Evolutionary conservation across 2,113 vertebrate species (phyloP).

Genomic region (Eulemur rufifrons): DNA sequence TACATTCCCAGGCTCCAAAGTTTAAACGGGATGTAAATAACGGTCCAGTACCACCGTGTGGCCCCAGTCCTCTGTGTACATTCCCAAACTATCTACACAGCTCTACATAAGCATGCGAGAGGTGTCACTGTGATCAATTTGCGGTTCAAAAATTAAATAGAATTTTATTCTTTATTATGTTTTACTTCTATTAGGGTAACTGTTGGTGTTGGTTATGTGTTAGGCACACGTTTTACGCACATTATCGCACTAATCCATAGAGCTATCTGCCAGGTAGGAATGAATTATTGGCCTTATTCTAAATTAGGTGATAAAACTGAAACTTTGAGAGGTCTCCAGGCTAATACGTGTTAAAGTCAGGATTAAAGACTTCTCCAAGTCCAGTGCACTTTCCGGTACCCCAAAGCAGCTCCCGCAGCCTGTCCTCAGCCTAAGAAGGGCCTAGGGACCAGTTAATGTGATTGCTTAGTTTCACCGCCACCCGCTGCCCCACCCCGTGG

Average conservation of each 20-base stretch:
- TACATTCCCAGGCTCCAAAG: not conserved
- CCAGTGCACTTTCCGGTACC: no score
- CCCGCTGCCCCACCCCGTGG: not conserved
- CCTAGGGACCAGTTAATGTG: not conserved
- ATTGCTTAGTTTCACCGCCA: not conserved
- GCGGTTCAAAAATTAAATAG: not conserved
- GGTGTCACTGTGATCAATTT: not conserved
- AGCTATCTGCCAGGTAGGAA: not conserved
- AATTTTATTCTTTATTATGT: not conserved
- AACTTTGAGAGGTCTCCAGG: not conserved
- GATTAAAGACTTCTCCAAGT: not conserved
- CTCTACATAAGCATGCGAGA: not conserved
- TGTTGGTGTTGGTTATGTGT: not conserved
- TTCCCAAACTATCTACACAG: not conserved
- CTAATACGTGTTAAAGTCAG: not conserved
- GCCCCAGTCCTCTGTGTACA: not conserved
- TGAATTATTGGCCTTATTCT: not conserved
- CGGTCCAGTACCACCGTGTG: not conserved
- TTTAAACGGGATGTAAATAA: not conserved
- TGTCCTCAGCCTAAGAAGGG: not conserved
- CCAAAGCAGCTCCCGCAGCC: not conserved
- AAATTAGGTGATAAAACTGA: not conserved
- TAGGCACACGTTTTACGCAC: not conserved
- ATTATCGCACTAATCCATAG: not conserved
- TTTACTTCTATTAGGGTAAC: not conserved